Percentiles rank a stretch among this genome's conserved stretches.
Conservation (phyloP, 2,888 invertebrate species). For the Tuberolachnus salignus region DNA sequence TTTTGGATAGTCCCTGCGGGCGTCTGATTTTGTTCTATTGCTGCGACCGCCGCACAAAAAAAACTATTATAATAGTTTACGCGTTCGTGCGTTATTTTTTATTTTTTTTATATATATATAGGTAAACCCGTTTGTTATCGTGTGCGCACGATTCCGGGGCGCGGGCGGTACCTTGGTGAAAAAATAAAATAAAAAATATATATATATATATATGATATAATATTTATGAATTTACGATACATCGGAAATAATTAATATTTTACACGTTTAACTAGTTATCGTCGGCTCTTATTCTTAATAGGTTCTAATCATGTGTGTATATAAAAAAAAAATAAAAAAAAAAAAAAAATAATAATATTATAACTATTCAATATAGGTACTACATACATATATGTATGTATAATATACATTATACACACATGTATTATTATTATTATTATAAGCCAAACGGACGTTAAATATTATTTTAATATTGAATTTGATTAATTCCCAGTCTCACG, state of each 20-base stretch:
- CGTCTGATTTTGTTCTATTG: too few species aligned
- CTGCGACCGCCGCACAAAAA: too few species aligned
- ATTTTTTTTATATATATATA: too few species aligned
- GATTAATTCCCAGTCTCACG: constrained; percentile 22
- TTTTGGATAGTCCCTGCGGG: too few species aligned
- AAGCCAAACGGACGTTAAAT: too few species aligned
- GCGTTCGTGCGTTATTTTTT: neutral
- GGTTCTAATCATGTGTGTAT: constrained; percentile 22
- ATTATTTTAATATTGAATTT: constrained; percentile 32
- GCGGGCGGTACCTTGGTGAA: neutral
- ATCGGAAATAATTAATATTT: constrained; percentile 48
- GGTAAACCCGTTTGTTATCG: constrained; percentile 9
- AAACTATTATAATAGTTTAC: too few species aligned
- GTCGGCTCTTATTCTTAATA: constrained; percentile 14
- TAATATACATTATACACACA: too few species aligned
- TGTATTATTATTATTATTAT: too few species aligned
- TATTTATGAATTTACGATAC: too few species aligned
- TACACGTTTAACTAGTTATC: constrained; percentile 11
- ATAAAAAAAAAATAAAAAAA: neutral
- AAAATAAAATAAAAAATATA: neutral
- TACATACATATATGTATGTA: neutral
- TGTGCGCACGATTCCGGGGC: neutral
- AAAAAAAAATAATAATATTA: too few species aligned
- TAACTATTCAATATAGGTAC: too few species aligned
- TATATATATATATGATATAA: neutral